Percentiles rank a stretch among this genome's conserved stretches.
Evolutionary conservation across 2,797 vertebrate species (phyloP).

Genomic region (Rhinogobio ventralis): DNA sequence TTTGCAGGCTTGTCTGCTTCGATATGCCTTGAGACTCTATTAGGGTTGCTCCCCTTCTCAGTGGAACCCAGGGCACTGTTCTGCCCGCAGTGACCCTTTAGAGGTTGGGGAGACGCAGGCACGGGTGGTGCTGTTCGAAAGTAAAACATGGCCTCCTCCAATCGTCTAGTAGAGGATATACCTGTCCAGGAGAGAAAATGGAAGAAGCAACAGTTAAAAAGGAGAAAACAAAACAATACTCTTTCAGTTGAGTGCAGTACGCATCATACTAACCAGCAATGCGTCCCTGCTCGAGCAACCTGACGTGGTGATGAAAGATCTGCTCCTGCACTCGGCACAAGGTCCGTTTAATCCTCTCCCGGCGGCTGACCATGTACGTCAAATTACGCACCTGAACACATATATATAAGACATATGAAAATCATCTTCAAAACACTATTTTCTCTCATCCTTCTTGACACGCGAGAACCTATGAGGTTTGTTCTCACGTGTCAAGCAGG

Average conservation of each 20-base stretch:
- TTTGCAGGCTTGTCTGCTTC: slow-evolving; percentile 70
- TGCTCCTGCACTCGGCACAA: slow-evolving; percentile 95
- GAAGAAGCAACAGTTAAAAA: not conserved
- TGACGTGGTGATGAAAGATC: slow-evolving; percentile 91
- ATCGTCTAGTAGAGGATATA: slow-evolving; percentile 57
- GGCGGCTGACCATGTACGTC: slow-evolving; percentile 97
- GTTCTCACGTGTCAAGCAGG: not conserved
- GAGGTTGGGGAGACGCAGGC: slow-evolving; percentile 42
- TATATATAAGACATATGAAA: not conserved
- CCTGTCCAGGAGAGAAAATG: slow-evolving; percentile 42
- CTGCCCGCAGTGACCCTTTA: slow-evolving; percentile 57
- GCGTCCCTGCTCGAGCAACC: slow-evolving; percentile 87
- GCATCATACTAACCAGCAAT: slow-evolving; percentile 81
- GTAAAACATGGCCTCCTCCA: slow-evolving; percentile 66
- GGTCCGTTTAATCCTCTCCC: slow-evolving; percentile 97
- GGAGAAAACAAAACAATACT: not conserved
- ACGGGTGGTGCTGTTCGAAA: slow-evolving; percentile 51
- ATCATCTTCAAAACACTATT: not conserved
- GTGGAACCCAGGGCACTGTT: slow-evolving; percentile 39
- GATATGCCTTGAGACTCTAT: slow-evolving; percentile 59
- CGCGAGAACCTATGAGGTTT: not conserved
- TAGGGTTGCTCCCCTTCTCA: slow-evolving; percentile 33
- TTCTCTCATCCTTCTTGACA: not conserved
- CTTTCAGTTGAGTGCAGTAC: not conserved
- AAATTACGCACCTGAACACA: slow-evolving; percentile 63